Percentiles rank a stretch among this genome's conserved stretches.
phyloP scores from a whole-genome alignment of 2,113 vertebrate genomes.

The Sylvicapra grimmia region DNA sequence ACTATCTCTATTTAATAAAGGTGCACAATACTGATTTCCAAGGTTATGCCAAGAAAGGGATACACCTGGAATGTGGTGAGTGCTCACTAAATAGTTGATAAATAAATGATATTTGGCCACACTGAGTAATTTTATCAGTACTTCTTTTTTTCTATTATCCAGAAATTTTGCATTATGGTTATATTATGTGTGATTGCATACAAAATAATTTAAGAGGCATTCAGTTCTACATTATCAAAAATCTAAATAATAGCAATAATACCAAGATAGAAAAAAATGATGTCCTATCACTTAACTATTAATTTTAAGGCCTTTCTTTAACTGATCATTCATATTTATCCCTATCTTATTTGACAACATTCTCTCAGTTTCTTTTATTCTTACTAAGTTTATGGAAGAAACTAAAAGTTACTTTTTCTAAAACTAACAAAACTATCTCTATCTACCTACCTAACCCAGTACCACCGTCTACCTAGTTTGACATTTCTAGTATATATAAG shows the following conservation, averaged over 20 bases:
- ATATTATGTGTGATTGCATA: background rate
- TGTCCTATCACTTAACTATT: background rate
- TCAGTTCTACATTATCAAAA: background rate
- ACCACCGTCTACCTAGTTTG: background rate
- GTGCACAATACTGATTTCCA: background rate
- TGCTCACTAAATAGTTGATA: background rate
- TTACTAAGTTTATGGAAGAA: background rate
- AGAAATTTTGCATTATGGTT: background rate
- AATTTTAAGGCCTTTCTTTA: background rate
- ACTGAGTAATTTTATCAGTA: background rate
- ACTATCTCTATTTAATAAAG: background rate
- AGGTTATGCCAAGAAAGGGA: background rate
- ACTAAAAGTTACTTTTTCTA: background rate
- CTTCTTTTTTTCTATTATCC: background rate
- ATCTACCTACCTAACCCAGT: background rate
- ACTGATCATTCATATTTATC: background rate
- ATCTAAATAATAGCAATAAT: background rate
- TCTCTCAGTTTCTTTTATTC: background rate
- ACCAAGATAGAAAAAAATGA: background rate
- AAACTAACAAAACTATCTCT: background rate
- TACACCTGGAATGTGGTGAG: background rate
- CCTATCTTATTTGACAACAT: background rate
- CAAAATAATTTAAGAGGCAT: background rate
- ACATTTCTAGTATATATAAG: background rate
- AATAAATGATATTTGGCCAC: background rate